Evolutionary conservation across 2,797 vertebrate species (phyloP).

Genomic region (Gymnopithys bicolor): DNA sequence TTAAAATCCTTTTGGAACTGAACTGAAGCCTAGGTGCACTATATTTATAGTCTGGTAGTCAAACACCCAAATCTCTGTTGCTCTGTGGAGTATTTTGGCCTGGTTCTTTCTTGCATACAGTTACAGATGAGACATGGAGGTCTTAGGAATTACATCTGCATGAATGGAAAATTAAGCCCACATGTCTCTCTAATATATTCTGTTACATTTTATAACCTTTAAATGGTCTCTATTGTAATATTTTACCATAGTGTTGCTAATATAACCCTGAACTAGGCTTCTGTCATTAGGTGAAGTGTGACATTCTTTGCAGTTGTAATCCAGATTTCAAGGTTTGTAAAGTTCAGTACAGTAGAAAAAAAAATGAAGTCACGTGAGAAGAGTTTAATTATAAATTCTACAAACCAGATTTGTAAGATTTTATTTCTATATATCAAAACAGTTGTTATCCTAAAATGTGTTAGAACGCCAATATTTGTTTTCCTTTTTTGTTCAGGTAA

Average conservation of each 20-base stretch:
- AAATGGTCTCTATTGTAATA: conserved; percentile 28
- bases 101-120: background rate
- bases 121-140: background rate
- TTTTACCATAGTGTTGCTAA: conserved; percentile 31
- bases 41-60: background rate
- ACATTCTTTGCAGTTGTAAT: conserved; percentile 26
- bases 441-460: background rate
- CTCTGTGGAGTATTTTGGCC: background rate
- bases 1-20: background rate
- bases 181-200: conserved; percentile 37
- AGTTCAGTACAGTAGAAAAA: background rate
- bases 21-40: background rate
- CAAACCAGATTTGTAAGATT: background rate
- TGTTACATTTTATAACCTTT: conserved; percentile 47
- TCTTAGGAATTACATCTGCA: conserved; percentile 5
- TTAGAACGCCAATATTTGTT: background rate
- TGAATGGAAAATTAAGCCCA: conserved; percentile 47
- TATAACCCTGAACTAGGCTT: conserved; percentile 30
- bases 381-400: background rate
- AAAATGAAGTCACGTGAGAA: background rate
- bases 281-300: conserved; percentile 20
- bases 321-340: background rate
- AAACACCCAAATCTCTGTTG: background rate
- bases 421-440: background rate
- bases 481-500: background rate